These are phyloP conservation scores for Malacosoma neustria DNA, from an alignment of 2,888 invertebrate species.

Conservation along the genomic window DNA sequence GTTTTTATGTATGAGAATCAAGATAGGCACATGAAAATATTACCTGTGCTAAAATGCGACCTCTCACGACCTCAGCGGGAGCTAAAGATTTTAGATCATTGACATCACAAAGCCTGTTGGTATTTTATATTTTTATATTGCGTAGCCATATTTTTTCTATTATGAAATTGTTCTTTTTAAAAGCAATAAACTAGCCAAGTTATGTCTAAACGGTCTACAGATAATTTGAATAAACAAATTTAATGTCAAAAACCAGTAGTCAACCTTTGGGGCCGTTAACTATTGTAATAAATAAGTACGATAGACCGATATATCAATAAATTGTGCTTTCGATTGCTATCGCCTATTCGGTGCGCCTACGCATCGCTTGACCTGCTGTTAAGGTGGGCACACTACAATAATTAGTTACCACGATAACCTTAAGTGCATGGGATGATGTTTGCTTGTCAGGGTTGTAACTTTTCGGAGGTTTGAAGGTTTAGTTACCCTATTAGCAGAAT, in stretches of 20 bases:
- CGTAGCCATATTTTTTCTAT: background rate
- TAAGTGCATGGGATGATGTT: too few relatives aligned
- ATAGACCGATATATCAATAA: constrained; percentile 42
- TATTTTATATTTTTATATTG: too few relatives aligned
- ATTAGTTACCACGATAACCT: constrained; percentile 17
- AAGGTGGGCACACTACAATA: constrained; percentile 24
- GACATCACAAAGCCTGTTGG: too few relatives aligned
- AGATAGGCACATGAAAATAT: too few relatives aligned
- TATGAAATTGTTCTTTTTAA: background rate
- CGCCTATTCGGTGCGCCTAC: constrained; percentile 37
- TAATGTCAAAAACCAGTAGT: constrained; percentile 12
- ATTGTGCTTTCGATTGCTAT: constrained; percentile 30
- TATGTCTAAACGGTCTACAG: background rate
- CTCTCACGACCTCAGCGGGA: too few relatives aligned
- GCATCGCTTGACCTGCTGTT: constrained; percentile 43
- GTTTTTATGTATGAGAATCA: too few relatives aligned
- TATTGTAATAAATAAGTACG: constrained; percentile 26
- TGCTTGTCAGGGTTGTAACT: too few relatives aligned
- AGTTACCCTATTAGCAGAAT: too few relatives aligned
- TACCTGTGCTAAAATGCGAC: too few relatives aligned
- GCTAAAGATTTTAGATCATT: too few relatives aligned
- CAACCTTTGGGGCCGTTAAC: constrained; percentile 4
- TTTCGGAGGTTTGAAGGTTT: too few relatives aligned
- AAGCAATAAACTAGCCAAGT: background rate
- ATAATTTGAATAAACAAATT: background rate